Percentiles rank a stretch among this genome's conserved stretches.
Evolutionary conservation across 2,888 invertebrate genomes (phyloP).

Genomic region (Pemphredon lugubris): DNA sequence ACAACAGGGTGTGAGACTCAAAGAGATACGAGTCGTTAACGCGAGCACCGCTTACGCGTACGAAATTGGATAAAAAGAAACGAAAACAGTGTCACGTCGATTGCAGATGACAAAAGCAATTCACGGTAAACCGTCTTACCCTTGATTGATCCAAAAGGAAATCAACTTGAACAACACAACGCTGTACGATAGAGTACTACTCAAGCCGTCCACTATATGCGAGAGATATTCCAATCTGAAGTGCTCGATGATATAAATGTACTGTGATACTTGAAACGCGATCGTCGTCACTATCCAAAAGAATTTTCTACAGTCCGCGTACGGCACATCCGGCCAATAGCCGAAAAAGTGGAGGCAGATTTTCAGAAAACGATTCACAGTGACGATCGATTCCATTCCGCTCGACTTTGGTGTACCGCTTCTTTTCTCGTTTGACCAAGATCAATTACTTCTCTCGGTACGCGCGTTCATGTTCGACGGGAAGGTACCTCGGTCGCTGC

Average conservation of each 20-base stretch:
- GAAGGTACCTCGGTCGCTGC: neutral
- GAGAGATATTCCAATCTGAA: conserved; percentile 7
- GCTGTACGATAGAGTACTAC: conserved; percentile 29
- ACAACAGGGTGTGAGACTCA: too few species aligned
- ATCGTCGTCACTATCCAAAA: conserved; percentile 11
- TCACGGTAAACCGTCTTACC: conserved; percentile 22
- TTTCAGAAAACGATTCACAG: conserved; percentile 30
- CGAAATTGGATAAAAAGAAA: too few species aligned
- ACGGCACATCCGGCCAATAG: conserved; percentile 37
- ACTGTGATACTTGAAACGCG: conserved; percentile 39
- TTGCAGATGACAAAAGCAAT: too few species aligned
- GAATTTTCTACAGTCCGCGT: conserved; percentile 15
- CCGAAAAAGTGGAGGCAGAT: conserved; percentile 38
- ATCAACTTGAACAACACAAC: conserved; percentile 33
- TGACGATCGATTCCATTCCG: neutral
- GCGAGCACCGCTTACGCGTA: too few species aligned
- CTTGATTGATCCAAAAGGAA: conserved; percentile 24
- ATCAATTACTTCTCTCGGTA: neutral
- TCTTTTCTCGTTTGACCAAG: neutral
- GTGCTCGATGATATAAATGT: conserved; percentile 34
- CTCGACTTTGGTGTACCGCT: neutral
- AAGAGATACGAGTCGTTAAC: too few species aligned
- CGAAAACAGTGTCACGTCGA: too few species aligned
- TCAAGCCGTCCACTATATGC: conserved; percentile 30
- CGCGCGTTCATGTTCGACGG: neutral